Evolutionary conservation across 2,797 vertebrate genomes (phyloP), one percentile per base, ranked within the genome.

Genomic region (Ptychobarbus kaznakovi): DNA sequence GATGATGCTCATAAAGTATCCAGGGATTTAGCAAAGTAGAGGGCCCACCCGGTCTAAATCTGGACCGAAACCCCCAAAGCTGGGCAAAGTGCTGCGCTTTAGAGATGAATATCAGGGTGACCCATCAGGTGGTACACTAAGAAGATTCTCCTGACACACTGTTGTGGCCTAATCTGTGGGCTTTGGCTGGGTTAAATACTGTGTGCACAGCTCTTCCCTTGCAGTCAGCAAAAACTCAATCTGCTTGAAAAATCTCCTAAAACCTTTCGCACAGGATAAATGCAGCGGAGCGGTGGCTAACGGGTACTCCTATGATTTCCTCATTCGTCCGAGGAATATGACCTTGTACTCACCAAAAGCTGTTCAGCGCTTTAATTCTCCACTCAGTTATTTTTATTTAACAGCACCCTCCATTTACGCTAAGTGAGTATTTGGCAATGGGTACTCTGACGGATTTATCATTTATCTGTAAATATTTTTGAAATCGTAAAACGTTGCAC

Each of bases 381-480:
- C 78, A 40, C 82, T 85, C 80, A 82, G 79, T 69, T 81, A 84
- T 82, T 79, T 66, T 51, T 68, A 80, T 81, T 90, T 91, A 80
- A 85, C 74, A 77, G 68, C 87, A 68, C 66, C 72, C 84, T 51
- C 61, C 82, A 65, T 83, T 81, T 84, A 87, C 84, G 28, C 84
- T 89, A 88, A 90, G 89, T 89, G 88, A 90, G 83, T 84, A 86
- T 88, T 90, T 90, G 89, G 89, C 89, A 90, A 74, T 79, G 73
- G 80, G 32, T 44, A 53, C 35, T 72, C 68, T 79, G 85, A 82
- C 51, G 46, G 87, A 82, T 91, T 90, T 85, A 84, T 82, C 32
- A 78, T 84, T 88, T 89, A 86, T 87, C 86, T 86, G 86, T 87
- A 86, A 89, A 83, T 87, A 83, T 78, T 83, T 87, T 58, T 86